Conservation (phyloP, 2,888 invertebrate species). For the Argyresthia goedartella region DNA sequence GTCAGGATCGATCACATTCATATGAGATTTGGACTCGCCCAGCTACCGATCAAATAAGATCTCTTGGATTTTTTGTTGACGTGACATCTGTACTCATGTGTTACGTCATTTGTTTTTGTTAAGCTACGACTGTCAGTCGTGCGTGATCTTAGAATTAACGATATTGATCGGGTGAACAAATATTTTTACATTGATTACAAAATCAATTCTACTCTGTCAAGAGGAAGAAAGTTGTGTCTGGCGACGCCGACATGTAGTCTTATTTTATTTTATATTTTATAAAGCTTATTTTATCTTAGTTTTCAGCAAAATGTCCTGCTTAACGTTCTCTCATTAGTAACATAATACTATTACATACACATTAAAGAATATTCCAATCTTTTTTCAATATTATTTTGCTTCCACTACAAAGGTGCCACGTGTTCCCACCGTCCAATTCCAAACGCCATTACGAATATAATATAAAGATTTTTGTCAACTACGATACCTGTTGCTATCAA, state of each 20-base stretch:
- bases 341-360: no score
- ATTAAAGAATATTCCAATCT: no score
- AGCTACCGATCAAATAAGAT: constrained; percentile 34
- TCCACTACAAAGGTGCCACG: constrained; percentile 13
- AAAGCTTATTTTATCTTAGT: no score
- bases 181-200: constrained; percentile 2
- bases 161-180: constrained; percentile 1
- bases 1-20: constrained; percentile 46
- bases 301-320: no score
- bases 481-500: constrained; percentile 8
- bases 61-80: constrained; percentile 34
- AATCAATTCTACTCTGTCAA: background rate
- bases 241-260: no score
- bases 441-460: background rate
- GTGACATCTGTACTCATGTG: constrained; percentile 21
- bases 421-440: constrained; percentile 16
- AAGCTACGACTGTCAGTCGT: constrained; percentile 4
- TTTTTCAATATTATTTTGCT: constrained; percentile 9
- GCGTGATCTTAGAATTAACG: constrained; percentile 5
- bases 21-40: constrained; percentile 25
- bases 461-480: constrained; percentile 26
- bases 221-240: background rate
- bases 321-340: no score
- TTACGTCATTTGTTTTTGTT: constrained; percentile 23
- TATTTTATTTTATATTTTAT: no score